phyloP scores from a whole-genome alignment of 2,888 invertebrate genomes.

The Slavum lentiscoides region DNA sequence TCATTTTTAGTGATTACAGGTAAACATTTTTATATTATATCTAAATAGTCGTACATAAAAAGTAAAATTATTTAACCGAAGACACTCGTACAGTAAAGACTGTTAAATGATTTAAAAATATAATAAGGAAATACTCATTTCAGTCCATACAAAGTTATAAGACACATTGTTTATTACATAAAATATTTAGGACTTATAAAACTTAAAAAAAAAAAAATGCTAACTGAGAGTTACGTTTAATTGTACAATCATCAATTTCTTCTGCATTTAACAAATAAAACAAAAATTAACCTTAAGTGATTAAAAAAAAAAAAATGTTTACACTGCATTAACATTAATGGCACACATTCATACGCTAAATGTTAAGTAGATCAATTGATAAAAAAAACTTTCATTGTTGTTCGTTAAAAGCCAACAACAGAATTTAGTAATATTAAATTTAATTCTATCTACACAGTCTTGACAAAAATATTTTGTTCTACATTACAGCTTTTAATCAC shows the following conservation, averaged over 20 bases:
- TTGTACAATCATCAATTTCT: slow-evolving; percentile 11
- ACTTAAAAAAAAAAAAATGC: neutral
- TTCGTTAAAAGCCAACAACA: slow-evolving; percentile 27
- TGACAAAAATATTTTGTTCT: slow-evolving; percentile 28
- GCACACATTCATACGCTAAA: slow-evolving; percentile 43
- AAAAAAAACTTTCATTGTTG: slow-evolving; percentile 22
- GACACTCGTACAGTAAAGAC: slow-evolving; percentile 7
- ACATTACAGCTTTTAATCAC: neutral
- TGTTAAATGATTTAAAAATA: slow-evolving; percentile 2
- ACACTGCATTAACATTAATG: slow-evolving; percentile 35
- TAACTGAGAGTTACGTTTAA: neutral
- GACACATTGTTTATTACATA: neutral
- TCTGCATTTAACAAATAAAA: neutral
- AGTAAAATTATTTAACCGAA: slow-evolving; percentile 7
- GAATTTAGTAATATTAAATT: slow-evolving; percentile 33
- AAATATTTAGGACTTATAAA: neutral
- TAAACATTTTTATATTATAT: neutral
- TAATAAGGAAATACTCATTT: slow-evolving; percentile 10
- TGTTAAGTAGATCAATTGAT: slow-evolving; percentile 40
- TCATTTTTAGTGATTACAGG: slow-evolving; percentile 14
- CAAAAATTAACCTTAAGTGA: slow-evolving; percentile 12
- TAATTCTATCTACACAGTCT: slow-evolving; percentile 51
- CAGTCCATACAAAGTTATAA: neutral
- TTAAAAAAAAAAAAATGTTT: slow-evolving; percentile 1
- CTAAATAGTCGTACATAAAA: slow-evolving; percentile 5